phyloP scores from a whole-genome alignment of 2,797 vertebrate genomes.

The Protosalanx chinensis region DNA sequence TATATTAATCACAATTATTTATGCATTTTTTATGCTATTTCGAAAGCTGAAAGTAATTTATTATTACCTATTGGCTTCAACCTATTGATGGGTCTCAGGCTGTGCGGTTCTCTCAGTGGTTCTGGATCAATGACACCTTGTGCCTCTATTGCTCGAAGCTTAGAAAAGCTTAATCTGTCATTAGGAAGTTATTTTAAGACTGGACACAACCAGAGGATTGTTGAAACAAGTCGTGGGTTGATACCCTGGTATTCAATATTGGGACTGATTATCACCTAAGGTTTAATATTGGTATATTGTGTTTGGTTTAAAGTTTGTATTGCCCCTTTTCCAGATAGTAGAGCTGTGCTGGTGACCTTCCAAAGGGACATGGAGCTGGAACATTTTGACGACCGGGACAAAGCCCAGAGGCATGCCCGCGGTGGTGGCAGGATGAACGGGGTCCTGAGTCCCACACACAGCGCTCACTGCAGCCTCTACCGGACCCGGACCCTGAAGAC shows the following conservation, averaged over 20 bases:
- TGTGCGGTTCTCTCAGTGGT: not conserved
- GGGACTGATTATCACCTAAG: slow-evolving; percentile 12
- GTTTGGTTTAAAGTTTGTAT: slow-evolving; percentile 12
- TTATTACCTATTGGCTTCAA: slow-evolving; percentile 20
- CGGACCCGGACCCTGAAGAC: slow-evolving; percentile 92
- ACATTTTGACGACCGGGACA: slow-evolving; percentile 95
- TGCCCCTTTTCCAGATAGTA: slow-evolving; percentile 50
- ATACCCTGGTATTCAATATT: slow-evolving; percentile 8
- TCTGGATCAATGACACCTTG: not conserved
- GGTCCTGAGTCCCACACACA: slow-evolving; percentile 90
- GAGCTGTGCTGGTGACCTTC: slow-evolving; percentile 56
- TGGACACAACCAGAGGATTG: slow-evolving; percentile 23
- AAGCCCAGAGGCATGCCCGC: slow-evolving; percentile 71
- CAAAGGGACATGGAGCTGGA: slow-evolving; percentile 84
- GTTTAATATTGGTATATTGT: not conserved
- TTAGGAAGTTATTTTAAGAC: slow-evolving; percentile 71
- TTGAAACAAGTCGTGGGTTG: slow-evolving; percentile 15
- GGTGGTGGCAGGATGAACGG: slow-evolving; percentile 85
- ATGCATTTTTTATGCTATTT: slow-evolving; percentile 30
- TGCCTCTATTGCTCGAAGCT: slow-evolving; percentile 37
- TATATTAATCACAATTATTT: not conserved
- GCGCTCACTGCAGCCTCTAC: slow-evolving; percentile 96
- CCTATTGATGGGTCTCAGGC: not conserved
- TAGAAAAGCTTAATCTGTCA: slow-evolving; percentile 70
- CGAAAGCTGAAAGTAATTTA: slow-evolving; percentile 17